Percentiles rank a stretch among this genome's conserved stretches.
phyloP scores from a whole-genome alignment of 2,113 vertebrate genomes.

The Sylvicapra grimmia region DNA sequence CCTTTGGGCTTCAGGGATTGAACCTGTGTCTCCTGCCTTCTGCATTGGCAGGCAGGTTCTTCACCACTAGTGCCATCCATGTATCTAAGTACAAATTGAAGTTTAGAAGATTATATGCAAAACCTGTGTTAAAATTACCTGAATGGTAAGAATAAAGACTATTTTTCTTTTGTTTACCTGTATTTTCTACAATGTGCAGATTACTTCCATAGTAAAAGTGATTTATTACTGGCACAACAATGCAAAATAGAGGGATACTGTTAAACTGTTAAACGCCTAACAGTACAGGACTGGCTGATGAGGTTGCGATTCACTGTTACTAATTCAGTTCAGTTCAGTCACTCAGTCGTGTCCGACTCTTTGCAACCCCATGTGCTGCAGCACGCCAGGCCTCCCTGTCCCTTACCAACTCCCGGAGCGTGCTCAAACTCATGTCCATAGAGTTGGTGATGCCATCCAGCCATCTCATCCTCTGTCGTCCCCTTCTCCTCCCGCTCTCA shows the following conservation, averaged over 20 bases:
- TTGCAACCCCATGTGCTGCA: background rate
- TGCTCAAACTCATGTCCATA: background rate
- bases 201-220: background rate
- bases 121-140: background rate
- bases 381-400: background rate
- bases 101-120: background rate
- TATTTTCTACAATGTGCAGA: background rate
- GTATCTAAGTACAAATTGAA: background rate
- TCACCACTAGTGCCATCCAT: background rate
- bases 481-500: background rate
- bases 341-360: background rate
- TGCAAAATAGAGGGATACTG: background rate
- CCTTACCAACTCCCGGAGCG: rapidly evolving
- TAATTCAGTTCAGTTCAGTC: background rate
- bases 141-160: background rate
- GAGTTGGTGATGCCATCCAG: background rate
- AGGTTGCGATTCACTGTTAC: background rate
- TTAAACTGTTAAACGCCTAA: background rate
- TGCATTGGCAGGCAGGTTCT: background rate
- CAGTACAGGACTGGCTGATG: background rate
- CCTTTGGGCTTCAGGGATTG: background rate
- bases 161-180: background rate
- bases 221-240: background rate
- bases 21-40: background rate
- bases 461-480: background rate